phyloP scores from a whole-genome alignment of 1,140 invertebrate genomes.

The Leptestheria dahalacensis region DNA sequence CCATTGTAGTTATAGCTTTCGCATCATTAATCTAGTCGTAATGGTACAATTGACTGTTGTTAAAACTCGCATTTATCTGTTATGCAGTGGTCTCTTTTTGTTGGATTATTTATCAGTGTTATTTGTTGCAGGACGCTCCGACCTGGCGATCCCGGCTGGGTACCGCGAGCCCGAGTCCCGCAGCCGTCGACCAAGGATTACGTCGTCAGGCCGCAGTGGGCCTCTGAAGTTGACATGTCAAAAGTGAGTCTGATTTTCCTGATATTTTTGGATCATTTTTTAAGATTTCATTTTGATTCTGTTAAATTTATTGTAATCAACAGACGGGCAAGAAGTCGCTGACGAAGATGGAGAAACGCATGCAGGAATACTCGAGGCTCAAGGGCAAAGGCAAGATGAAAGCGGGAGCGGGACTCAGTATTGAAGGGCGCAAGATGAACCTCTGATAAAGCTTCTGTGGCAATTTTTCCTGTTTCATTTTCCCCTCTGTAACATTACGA shows the following conservation, averaged over 20 bases:
- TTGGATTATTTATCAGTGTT: constrained; percentile 10
- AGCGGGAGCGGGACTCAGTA: constrained; percentile 73
- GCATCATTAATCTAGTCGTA: too few species aligned
- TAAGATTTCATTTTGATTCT: background rate
- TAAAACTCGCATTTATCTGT: too few species aligned
- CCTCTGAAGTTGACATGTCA: constrained; percentile 60
- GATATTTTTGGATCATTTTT: constrained; percentile 1
- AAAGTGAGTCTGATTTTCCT: constrained; percentile 30
- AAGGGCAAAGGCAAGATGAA: constrained; percentile 57
- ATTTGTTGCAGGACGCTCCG: constrained; percentile 37
- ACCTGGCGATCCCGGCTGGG: constrained; percentile 91
- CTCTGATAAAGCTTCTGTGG: background rate
- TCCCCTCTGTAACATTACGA: background rate
- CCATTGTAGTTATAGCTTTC: too few species aligned
- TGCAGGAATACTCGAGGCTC: constrained; percentile 72
- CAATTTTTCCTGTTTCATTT: background rate
- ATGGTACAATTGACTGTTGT: too few species aligned
- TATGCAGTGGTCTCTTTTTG: too few species aligned
- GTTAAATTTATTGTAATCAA: constrained; percentile 23
- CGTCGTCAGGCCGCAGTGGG: constrained; percentile 82
- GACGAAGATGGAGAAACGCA: constrained; percentile 76
- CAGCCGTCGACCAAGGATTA: constrained; percentile 93
- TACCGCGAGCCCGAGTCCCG: constrained; percentile 84
- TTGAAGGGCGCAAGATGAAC: constrained; percentile 60
- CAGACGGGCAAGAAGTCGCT: constrained; percentile 62